A percentile compares a stretch with the other conserved stretches of the same genome.
Conservation (phyloP, 2,888 invertebrate genomes). For the Epistrophe eligans region DNA sequence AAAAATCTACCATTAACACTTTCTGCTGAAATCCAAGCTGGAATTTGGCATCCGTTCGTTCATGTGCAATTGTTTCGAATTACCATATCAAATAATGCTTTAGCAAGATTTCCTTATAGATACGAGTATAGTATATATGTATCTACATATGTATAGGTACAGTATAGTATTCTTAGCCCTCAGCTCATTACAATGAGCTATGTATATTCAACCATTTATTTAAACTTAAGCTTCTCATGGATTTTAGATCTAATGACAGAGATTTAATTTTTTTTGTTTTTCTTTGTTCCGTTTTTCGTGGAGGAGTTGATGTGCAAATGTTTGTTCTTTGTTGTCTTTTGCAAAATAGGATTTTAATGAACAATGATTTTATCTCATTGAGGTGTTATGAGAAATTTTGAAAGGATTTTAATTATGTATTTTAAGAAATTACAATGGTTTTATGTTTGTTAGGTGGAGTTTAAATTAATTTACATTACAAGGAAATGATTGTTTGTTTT, state of each 20-base stretch:
- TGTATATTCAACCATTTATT: neutral
- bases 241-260: constrained; percentile 10
- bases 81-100: constrained; percentile 1
- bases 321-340: constrained; percentile 1
- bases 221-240: neutral
- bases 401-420: constrained; percentile 2
- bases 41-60: neutral
- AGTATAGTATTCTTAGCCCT: neutral
- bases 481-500: neutral
- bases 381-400: neutral
- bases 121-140: too few relatives aligned
- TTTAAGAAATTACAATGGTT: neutral
- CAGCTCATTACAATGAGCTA: neutral
- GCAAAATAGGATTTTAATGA: neutral
- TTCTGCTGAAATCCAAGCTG: neutral
- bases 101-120: neutral
- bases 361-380: constrained; percentile 13
- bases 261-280: neutral
- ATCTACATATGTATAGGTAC: too few relatives aligned
- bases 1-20: neutral
- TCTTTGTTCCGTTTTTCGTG: neutral
- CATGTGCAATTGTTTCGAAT: constrained; percentile 18
- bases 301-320: neutral
- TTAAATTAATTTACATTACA: constrained; percentile 2
- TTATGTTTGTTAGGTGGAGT: neutral